These are phyloP conservation scores for Paradisaea rubra DNA, from an alignment of 2,113 vertebrate species.

Conservation along the genomic window DNA sequence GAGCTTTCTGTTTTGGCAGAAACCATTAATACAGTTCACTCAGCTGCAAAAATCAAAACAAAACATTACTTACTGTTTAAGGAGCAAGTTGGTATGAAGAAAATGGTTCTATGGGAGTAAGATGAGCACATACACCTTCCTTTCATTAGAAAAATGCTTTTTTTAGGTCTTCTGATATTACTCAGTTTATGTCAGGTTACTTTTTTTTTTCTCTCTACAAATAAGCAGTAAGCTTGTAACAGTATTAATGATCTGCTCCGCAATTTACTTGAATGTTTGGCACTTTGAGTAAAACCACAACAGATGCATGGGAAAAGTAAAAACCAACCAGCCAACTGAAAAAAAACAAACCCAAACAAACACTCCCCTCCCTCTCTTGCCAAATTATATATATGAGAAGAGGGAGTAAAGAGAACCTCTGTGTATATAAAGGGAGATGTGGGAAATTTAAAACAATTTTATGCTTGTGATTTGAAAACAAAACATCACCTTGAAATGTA, in stretches of 20 bases:
- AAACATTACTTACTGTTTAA: not conserved
- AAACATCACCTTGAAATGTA: slow-evolving; percentile 1
- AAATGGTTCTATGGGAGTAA: not conserved
- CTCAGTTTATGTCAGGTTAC: not conserved
- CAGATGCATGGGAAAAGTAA: slow-evolving; percentile 20
- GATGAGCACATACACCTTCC: not conserved
- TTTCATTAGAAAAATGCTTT: not conserved
- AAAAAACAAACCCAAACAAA: not conserved
- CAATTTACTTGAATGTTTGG: not conserved
- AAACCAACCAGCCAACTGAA: not conserved
- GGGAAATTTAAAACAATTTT: slow-evolving; percentile 35
- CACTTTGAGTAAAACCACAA: slow-evolving; percentile 22
- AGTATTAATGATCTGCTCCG: not conserved
- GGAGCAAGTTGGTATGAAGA: not conserved
- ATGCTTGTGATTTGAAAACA: slow-evolving; percentile 44
- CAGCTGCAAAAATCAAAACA: not conserved
- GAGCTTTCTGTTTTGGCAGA: not conserved
- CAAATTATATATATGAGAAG: not conserved
- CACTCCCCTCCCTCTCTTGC: not conserved
- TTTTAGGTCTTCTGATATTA: not conserved
- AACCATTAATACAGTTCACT: not conserved
- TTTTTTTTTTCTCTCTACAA: not conserved
- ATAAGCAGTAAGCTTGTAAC: not conserved
- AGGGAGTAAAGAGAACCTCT: not conserved
- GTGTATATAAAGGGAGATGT: slow-evolving; percentile 9